phyloP scores from a whole-genome alignment of 2,888 invertebrate species.

The Hirtodrosophila histrioides region DNA sequence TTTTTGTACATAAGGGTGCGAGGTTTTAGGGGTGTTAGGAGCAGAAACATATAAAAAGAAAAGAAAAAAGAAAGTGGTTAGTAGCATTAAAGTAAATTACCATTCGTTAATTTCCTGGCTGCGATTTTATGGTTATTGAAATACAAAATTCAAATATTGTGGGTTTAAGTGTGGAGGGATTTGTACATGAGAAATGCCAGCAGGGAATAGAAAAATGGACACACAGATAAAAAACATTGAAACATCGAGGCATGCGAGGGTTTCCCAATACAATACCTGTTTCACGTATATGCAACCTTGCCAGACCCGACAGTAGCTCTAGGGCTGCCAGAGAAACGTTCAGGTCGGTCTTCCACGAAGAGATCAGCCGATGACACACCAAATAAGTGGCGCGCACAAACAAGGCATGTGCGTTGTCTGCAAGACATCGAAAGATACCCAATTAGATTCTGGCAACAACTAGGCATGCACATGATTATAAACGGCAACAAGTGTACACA shows the following conservation, averaged over 20 bases:
- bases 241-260: neutral
- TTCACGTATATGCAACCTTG: conserved; percentile 94
- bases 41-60: conserved; percentile 56
- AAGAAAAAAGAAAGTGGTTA: conserved; percentile 80
- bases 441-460: neutral
- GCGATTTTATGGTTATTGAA: conserved; percentile 48
- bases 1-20: conserved; percentile 11
- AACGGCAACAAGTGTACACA: neutral
- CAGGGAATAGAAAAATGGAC: conserved; percentile 40
- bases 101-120: conserved; percentile 84
- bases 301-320: conserved; percentile 95
- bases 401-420: conserved; percentile 93
- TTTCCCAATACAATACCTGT: conserved; percentile 87
- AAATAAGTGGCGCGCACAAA: conserved; percentile 96
- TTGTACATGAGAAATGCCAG: conserved; percentile 36
- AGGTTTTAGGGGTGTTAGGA: conserved; percentile 23
- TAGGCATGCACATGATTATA: too few species aligned
- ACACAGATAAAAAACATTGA: conserved; percentile 25
- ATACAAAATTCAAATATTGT: conserved; percentile 10
- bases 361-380: conserved; percentile 97
- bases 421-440: conserved; percentile 34
- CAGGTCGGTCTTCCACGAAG: conserved; percentile 97
- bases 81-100: conserved; percentile 77
- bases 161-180: conserved; percentile 9
- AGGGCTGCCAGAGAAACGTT: conserved; percentile 97